A percentile compares a stretch with the other conserved stretches of the same genome.
phyloP scores from a whole-genome alignment of 2,888 invertebrate species.

The Nemapogon koenigi region DNA sequence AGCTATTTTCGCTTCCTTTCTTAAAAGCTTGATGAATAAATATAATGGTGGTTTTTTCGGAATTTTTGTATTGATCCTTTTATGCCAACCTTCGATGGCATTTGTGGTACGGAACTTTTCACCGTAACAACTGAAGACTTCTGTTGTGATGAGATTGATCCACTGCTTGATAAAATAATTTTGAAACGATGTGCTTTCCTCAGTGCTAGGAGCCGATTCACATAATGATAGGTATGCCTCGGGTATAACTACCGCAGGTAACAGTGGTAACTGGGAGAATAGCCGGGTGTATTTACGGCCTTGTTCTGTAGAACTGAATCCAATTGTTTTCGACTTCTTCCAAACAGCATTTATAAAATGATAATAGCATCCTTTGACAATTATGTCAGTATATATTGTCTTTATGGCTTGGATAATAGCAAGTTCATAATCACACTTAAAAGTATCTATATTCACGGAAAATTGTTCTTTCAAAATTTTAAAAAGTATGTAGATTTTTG shows the following conservation, averaged over 20 bases:
- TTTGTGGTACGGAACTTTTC: not conserved
- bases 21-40: not conserved
- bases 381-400: not conserved
- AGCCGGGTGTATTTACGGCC: not conserved
- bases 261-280: not conserved
- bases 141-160: not conserved
- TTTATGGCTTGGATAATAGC: not conserved
- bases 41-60: not conserved
- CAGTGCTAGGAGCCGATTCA: not conserved
- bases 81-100: not conserved
- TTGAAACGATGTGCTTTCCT: not conserved
- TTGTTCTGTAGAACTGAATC: not conserved
- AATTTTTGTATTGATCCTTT: not conserved
- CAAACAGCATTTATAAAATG: not conserved
- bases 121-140: not conserved
- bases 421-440: not conserved
- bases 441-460: no score
- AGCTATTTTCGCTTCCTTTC: not conserved
- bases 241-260: not conserved
- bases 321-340: not conserved
- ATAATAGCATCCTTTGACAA: not conserved
- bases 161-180: not conserved
- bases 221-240: not conserved
- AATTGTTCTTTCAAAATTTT: no score
- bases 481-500: no score